Conservation (phyloP, 1,140 invertebrate species). For the Lordiphosa clarofinis region DNA sequence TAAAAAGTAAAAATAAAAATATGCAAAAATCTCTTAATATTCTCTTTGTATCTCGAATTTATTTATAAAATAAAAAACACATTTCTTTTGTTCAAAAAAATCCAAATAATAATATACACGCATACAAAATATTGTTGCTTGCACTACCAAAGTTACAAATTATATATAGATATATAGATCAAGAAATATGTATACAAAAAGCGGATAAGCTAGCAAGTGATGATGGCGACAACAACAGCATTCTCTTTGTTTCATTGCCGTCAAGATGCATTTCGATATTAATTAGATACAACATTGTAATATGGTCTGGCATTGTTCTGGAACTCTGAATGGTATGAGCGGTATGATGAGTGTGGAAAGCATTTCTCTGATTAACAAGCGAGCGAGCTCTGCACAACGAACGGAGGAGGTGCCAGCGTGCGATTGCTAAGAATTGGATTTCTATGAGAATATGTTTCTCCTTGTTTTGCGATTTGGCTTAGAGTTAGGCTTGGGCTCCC, state of each 20-base stretch:
- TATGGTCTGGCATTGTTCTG: too few relatives aligned
- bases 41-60: slow-evolving; percentile 63
- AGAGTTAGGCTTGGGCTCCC: slow-evolving; percentile 69
- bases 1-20: too few relatives aligned
- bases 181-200: slow-evolving; percentile 3
- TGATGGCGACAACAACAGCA: background rate
- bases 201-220: slow-evolving; percentile 1
- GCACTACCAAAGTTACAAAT: slow-evolving; percentile 45
- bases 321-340: too few relatives aligned
- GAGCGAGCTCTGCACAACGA: background rate
- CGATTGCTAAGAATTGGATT: slow-evolving; percentile 50
- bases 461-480: slow-evolving; percentile 55
- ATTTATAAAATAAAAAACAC: slow-evolving; percentile 77
- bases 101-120: slow-evolving; percentile 68
- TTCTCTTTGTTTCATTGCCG: background rate
- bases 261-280: background rate
- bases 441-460: slow-evolving; percentile 45
- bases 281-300: background rate
- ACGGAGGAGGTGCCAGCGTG: slow-evolving; percentile 21
- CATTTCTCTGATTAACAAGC: slow-evolving; percentile 1
- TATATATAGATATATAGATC: slow-evolving; percentile 14
- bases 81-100: slow-evolving; percentile 65
- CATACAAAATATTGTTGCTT: slow-evolving; percentile 36
- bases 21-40: too few relatives aligned
- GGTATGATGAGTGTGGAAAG: too few relatives aligned